Percentiles rank a stretch among this genome's conserved stretches.
phyloP scores from a whole-genome alignment of 2,888 invertebrate genomes.

The Neoscelio sp. region DNA sequence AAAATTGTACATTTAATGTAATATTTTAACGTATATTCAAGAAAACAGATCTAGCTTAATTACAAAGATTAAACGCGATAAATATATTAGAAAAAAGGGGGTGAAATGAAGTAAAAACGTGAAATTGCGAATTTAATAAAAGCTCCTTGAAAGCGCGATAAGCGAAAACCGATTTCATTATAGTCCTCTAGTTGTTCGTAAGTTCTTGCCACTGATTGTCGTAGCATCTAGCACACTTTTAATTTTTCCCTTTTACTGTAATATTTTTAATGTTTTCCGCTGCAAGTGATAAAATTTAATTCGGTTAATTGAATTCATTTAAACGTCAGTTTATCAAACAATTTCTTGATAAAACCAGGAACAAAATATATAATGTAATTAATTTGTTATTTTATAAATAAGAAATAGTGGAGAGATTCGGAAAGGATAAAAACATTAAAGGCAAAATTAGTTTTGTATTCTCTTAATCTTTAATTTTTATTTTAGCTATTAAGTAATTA shows the following conservation, averaged over 20 bases:
- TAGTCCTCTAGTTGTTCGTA: conserved; percentile 67
- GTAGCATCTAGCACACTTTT: conserved; percentile 60
- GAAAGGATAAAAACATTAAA: no score
- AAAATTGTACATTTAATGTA: neutral
- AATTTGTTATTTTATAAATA: conserved; percentile 10
- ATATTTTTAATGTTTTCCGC: conserved; percentile 27
- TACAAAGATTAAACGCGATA: conserved; percentile 34
- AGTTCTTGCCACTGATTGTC: conserved; percentile 70
- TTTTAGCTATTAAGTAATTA: no score
- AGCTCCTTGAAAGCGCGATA: conserved; percentile 76
- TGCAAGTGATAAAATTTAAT: neutral
- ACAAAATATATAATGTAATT: neutral
- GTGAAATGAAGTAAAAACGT: conserved; percentile 60
- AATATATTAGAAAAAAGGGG: conserved; percentile 27
- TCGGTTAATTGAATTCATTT: conserved; percentile 4
- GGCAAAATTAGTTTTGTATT: no score
- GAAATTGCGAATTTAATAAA: conserved; percentile 78
- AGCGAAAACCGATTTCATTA: conserved; percentile 81
- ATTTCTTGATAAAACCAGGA: neutral
- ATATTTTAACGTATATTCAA: conserved; percentile 9
- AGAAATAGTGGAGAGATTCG: no score
- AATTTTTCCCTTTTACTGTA: conserved; percentile 33
- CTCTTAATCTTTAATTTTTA: no score
- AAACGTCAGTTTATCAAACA: neutral
- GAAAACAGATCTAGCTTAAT: conserved; percentile 30